Evolutionary conservation across 92 coral and sea anemone genomes (phyloP).

Genomic region (Pocillopora meandrina): DNA sequence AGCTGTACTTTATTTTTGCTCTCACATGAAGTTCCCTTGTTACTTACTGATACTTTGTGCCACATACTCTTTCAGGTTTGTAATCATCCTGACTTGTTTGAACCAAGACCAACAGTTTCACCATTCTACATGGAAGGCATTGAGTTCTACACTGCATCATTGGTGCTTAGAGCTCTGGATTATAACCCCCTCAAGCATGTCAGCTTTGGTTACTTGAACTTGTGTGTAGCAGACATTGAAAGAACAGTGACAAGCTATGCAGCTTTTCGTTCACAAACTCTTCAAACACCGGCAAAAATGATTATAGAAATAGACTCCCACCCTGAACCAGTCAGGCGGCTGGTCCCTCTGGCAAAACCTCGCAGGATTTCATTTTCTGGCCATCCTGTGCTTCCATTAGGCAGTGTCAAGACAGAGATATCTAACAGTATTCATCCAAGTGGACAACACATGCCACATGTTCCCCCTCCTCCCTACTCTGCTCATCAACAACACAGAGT

Average conservation of each 20-base stretch:
- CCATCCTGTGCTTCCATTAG: constrained; percentile 21
- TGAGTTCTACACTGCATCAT: constrained; percentile 82
- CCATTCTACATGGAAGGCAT: constrained; percentile 75
- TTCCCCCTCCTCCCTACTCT: constrained; percentile 46
- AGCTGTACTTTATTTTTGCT: too few species aligned
- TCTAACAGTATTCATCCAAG: constrained; percentile 44
- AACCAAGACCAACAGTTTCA: constrained; percentile 89
- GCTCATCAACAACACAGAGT: constrained; percentile 47
- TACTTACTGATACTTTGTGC: not conserved
- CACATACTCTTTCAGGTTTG: constrained; percentile 73
- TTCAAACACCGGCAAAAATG: constrained; percentile 86
- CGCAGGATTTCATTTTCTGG: constrained; percentile 46
- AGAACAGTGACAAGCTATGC: constrained; percentile 89
- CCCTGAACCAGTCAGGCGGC: constrained; percentile 55
- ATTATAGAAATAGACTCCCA: constrained; percentile 81
- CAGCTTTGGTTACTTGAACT: constrained; percentile 80
- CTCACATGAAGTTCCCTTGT: too few species aligned
- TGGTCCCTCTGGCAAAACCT: constrained; percentile 70
- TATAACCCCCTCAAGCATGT: constrained; percentile 76
- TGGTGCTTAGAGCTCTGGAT: constrained; percentile 82
- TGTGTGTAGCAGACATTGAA: constrained; percentile 90
- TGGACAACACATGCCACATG: constrained; percentile 9
- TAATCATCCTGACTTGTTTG: constrained; percentile 98
- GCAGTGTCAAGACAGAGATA: constrained; percentile 16
- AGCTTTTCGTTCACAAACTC: constrained; percentile 79